A percentile compares a stretch with the other conserved stretches of the same genome.
These are phyloP conservation scores for Buathra laborator DNA, from an alignment of 2,888 invertebrate species.

Conservation along the genomic window DNA sequence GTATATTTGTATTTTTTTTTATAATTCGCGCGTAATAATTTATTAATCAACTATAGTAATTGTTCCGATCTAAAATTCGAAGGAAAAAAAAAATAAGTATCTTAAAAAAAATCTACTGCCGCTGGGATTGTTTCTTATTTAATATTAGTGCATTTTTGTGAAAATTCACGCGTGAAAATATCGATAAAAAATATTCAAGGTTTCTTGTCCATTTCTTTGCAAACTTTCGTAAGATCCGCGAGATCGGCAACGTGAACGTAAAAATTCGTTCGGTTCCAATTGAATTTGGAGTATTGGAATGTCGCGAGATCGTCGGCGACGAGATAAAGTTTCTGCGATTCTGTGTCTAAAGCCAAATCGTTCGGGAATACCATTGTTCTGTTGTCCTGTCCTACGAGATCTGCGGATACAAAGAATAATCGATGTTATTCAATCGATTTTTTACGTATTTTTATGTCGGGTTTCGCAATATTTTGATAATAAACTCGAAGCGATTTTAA, in stretches of 20 bases:
- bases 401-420: conserved; percentile 83
- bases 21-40: background rate
- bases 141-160: background rate
- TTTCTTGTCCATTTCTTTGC: conserved; percentile 48
- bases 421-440: background rate
- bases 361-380: conserved; percentile 91
- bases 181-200: background rate
- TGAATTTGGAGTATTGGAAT: conserved; percentile 73
- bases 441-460: background rate
- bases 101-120: conserved; percentile 8
- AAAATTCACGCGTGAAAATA: background rate
- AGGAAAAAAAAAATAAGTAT: background rate
- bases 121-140: background rate
- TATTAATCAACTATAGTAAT: background rate
- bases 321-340: conserved; percentile 77
- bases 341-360: conserved; percentile 86
- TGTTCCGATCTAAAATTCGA: background rate
- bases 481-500: no score
- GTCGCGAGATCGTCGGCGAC: conserved; percentile 81
- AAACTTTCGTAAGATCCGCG: conserved; percentile 68
- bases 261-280: conserved; percentile 73
- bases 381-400: conserved; percentile 89
- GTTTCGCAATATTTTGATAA: no score
- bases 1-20: background rate
- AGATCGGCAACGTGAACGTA: conserved; percentile 73